Evolutionary conservation across 2,113 vertebrate species (phyloP).

Genomic region (Recurvirostra avosetta): DNA sequence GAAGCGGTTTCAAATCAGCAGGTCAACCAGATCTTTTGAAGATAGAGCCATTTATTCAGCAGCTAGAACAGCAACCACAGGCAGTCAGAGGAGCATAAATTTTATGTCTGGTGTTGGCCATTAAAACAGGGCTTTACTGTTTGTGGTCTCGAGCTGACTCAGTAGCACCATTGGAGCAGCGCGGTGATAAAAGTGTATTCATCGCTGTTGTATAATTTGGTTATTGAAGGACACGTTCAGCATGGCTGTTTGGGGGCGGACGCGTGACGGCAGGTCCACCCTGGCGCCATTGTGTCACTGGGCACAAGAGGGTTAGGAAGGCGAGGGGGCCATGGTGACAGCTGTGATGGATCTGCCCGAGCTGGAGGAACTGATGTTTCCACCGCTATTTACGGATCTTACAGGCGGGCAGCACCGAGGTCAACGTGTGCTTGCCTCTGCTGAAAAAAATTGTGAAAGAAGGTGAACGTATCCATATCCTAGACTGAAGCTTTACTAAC

Average conservation of each 20-base stretch:
- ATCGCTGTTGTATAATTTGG: background rate
- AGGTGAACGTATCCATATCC: background rate
- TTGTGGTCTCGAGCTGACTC: constrained; percentile 27
- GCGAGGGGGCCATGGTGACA: background rate
- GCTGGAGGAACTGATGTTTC: background rate
- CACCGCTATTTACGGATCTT: background rate
- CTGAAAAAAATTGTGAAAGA: background rate
- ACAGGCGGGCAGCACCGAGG: background rate
- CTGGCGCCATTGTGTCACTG: background rate
- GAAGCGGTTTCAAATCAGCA: constrained; percentile 52
- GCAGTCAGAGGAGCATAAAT: constrained; percentile 40
- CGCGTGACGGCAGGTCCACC: background rate
- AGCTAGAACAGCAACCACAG: constrained; percentile 38
- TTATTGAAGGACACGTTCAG: background rate
- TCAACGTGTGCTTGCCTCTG: background rate
- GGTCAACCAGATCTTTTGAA: constrained; percentile 53
- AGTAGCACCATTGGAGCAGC: background rate
- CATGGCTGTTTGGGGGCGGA: background rate
- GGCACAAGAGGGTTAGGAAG: background rate
- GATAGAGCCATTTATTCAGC: constrained; percentile 51
- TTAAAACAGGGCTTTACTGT: constrained; percentile 50
- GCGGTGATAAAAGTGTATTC: background rate
- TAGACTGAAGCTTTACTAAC: background rate
- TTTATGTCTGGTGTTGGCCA: constrained; percentile 25
- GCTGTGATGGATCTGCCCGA: background rate